Evolutionary conservation across 2,888 invertebrate genomes (phyloP).

Genomic region (Lomographa bimaculata): DNA sequence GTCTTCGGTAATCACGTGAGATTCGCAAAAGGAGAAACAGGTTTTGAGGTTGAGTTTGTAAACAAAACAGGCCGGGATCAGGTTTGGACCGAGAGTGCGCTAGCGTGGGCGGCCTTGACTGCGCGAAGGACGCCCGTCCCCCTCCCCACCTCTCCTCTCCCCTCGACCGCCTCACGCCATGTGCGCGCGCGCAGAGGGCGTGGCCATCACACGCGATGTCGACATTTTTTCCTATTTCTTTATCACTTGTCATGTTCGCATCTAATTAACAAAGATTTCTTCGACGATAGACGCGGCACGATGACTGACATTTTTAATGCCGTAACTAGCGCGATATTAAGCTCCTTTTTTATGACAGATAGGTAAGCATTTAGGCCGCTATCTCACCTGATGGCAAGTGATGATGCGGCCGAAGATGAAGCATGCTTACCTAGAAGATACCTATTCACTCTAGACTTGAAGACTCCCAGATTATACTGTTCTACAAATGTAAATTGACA

Average conservation of each 20-base stretch:
- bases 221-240: conserved; percentile 42
- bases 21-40: conserved; percentile 35
- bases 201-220: conserved; percentile 53
- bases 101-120: conserved; percentile 74
- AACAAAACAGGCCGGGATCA: conserved; percentile 56
- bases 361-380: too few species aligned
- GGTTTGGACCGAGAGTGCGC: conserved; percentile 53
- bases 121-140: conserved; percentile 58
- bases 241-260: conserved; percentile 9
- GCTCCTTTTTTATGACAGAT: too few species aligned
- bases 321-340: conserved; percentile 1
- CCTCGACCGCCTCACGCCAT: conserved; percentile 37
- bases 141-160: conserved; percentile 34
- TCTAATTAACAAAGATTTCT: conserved; percentile 15
- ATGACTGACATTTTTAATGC: conserved; percentile 3
- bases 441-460: too few species aligned
- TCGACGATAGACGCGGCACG: not conserved
- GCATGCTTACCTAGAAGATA: too few species aligned
- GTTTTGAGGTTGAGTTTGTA: conserved; percentile 52
- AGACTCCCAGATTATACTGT: too few species aligned
- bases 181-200: conserved; percentile 57
- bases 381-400: too few species aligned
- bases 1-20: conserved; percentile 23
- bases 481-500: too few species aligned
- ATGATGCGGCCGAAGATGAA: too few species aligned